Evolutionary conservation across 2,888 invertebrate species (phyloP).

Genomic region (Eupelmus urozonus): DNA sequence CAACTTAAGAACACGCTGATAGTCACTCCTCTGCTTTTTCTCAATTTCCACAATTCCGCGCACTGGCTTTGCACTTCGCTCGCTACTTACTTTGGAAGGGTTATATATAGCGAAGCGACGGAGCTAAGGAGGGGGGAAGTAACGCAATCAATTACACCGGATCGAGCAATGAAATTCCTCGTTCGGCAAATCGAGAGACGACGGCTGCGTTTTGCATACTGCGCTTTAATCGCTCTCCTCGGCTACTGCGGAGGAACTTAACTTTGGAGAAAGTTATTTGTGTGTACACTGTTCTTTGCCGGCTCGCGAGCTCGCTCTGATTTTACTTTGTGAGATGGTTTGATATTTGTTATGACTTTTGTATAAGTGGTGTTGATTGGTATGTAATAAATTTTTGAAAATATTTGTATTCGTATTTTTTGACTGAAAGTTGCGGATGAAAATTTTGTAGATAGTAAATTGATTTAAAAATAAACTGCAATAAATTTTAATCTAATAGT

Average conservation of each 20-base stretch:
- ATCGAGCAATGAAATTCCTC: constrained; percentile 51
- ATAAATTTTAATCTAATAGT: no score
- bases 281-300: constrained; percentile 21
- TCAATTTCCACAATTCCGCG: not conserved
- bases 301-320: not conserved
- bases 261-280: constrained; percentile 50
- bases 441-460: no score
- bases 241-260: constrained; percentile 32
- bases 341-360: no score
- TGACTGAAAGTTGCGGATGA: no score
- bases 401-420: no score
- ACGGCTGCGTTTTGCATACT: constrained; percentile 39
- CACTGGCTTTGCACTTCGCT: not conserved
- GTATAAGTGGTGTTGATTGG: no score
- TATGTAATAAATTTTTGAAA: no score
- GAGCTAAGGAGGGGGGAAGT: no score
- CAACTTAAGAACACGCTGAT: no score
- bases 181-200: constrained; percentile 37
- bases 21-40: not conserved
- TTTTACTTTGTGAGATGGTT: not conserved
- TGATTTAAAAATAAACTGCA: not conserved
- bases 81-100: not conserved
- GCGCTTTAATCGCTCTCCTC: constrained; percentile 45
- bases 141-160: constrained; percentile 53
- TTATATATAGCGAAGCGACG: not conserved